Evolutionary conservation across 2,797 vertebrate species (phyloP), one percentile per base, ranked within the genome.

Genomic region (Lophius americanus): DNA sequence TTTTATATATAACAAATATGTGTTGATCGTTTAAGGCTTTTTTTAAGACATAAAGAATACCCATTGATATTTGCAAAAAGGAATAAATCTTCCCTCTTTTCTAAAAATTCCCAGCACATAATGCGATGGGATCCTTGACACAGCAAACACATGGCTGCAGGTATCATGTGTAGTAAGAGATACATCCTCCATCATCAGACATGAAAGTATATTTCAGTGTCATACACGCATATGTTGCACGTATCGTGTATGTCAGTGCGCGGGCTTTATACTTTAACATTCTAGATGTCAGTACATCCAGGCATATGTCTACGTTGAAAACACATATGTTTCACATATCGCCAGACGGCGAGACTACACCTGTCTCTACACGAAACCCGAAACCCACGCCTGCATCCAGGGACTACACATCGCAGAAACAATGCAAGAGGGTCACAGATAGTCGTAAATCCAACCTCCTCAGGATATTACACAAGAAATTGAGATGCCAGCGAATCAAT

Each of bases 331-430:
- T 88, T 65, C 87, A 79, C 83, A 90, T 87, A 88, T 88, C 87
- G 87, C 84, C 81, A 73, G 85, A 84, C 75, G 64, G 75, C 60
- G 41, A 83, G 77, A 79, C 88, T 88, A 88, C 91, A 93, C 91
- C 92, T 93, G 91, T 94, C 91, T 88, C 74, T 70, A 87, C 76
- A 86, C 91, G 92, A 92, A 93, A 93, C 85, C 66, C n/a, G 90
- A 94, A 81, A 80, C 48, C 75, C 68, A 63, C 37, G 80, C 81
- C 84, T 76, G 78, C 79, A 81, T 89, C 78, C 78, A 85, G 84
- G 75, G 83, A 77, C 85, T 76, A 51, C 44, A 79, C 64, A 61
- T 82, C 48, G 7, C 68, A 72, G 66, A 72, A 80, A 91, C 88
- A 91, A 89, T 88, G 84, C 86, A 88, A 84, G 81, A 82, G 76